Conservation (phyloP, 2,113 vertebrate genomes). For the Egretta garzetta region DNA sequence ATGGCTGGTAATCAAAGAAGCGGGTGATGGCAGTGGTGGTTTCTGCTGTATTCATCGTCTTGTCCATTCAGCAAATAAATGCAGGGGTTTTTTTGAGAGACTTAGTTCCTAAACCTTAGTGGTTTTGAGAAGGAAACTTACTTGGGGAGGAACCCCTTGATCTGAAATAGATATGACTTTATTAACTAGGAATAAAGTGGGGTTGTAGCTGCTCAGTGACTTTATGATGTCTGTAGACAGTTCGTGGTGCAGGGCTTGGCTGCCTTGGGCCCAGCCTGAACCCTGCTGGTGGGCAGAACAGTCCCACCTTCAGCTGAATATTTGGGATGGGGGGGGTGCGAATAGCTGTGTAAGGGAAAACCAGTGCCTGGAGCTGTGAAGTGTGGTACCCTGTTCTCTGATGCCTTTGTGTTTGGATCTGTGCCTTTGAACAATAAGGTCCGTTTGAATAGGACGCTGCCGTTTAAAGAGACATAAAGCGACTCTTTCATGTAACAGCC, state of each 20-base stretch:
- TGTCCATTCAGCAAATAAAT: not conserved
- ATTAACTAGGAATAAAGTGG: not conserved
- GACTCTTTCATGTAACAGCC: conserved; percentile 66
- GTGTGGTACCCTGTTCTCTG: not conserved
- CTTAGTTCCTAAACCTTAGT: not conserved
- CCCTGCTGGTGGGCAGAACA: not conserved
- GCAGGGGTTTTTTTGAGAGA: not conserved
- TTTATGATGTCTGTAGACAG: not conserved
- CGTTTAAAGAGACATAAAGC: conserved; percentile 61
- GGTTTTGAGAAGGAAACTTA: not conserved
- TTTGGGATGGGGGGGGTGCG: not conserved
- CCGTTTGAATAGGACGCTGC: conserved; percentile 34
- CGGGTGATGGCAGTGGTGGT: rapidly evolving
- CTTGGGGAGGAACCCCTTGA: not conserved
- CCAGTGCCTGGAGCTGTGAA: not conserved
- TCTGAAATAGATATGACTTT: not conserved
- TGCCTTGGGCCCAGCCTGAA: not conserved
- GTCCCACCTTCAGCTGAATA: not conserved
- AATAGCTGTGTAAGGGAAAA: not conserved
- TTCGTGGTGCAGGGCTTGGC: not conserved
- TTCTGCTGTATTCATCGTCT: not conserved
- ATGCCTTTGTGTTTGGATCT: not conserved
- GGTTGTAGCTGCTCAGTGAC: not conserved
- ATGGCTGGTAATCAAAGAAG: rapidly evolving
- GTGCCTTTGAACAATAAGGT: conserved; percentile 1